Conservation (phyloP, 2,888 invertebrate genomes). For the Andrena bicolor region DNA sequence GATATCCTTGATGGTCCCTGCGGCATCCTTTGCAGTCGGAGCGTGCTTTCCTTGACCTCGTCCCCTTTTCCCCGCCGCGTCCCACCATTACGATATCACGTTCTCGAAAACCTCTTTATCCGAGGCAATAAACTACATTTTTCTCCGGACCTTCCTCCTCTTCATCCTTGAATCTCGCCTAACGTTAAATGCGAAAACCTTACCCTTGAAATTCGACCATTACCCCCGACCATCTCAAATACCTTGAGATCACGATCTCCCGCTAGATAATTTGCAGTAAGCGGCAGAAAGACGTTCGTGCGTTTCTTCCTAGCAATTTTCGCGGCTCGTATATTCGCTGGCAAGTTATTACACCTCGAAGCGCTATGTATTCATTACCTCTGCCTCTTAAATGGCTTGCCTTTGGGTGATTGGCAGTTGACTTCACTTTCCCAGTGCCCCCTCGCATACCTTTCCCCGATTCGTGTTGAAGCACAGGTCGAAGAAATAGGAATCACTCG, state of each 20-base stretch:
- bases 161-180: not conserved
- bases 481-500: not conserved
- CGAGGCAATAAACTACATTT: not conserved
- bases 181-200: not conserved
- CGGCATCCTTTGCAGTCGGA: conserved; percentile 3
- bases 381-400: conserved; percentile 20
- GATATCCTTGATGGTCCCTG: conserved; percentile 46
- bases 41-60: conserved; percentile 29
- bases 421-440: conserved; percentile 16
- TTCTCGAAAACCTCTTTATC: conserved; percentile 64
- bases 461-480: not conserved
- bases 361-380: conserved; percentile 30
- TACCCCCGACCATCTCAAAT: conserved; percentile 31
- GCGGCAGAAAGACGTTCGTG: conserved; percentile 16
- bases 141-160: not conserved
- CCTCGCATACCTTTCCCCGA: conserved; percentile 4
- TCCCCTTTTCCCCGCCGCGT: conserved; percentile 6
- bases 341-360: conserved; percentile 30
- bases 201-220: not conserved
- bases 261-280: not conserved
- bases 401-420: conserved; percentile 15
- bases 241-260: conserved; percentile 32
- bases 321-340: conserved; percentile 27
- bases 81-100: conserved; percentile 73
- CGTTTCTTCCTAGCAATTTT: conserved; percentile 25